phyloP scores from a whole-genome alignment of 2,113 vertebrate species.

The Eleginops maclovinus region DNA sequence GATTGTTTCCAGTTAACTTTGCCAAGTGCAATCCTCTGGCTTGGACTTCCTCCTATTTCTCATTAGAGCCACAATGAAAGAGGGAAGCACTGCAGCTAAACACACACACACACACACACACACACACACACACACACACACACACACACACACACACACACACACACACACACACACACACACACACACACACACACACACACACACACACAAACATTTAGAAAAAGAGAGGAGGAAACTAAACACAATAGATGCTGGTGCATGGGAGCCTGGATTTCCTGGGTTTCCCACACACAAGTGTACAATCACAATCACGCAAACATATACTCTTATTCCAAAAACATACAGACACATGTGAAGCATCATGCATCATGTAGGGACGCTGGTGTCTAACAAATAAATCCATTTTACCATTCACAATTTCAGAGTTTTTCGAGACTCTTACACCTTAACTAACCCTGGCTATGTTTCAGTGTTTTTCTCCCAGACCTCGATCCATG shows the following conservation, averaged over 20 bases:
- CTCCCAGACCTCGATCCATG: slow-evolving; percentile 46
- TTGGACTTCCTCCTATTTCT: slow-evolving; percentile 70
- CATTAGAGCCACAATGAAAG: slow-evolving; percentile 70
- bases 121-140: slow-evolving; percentile 10
- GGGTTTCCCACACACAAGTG: slow-evolving; percentile 83
- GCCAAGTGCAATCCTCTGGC: slow-evolving; percentile 73
- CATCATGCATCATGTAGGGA: slow-evolving; percentile 42
- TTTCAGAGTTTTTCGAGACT: slow-evolving; percentile 22
- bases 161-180: slow-evolving; percentile 46
- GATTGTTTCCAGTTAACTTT: slow-evolving; percentile 69
- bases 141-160: slow-evolving; percentile 21
- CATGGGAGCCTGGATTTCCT: slow-evolving; percentile 83
- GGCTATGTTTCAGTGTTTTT: slow-evolving; percentile 41
- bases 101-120: slow-evolving; percentile 42
- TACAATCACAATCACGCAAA: slow-evolving; percentile 70
- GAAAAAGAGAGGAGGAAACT: slow-evolving; percentile 72
- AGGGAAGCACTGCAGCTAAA: slow-evolving; percentile 67
- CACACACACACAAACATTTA: slow-evolving; percentile 22
- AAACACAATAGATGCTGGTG: slow-evolving; percentile 78
- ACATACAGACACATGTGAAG: slow-evolving; percentile 20
- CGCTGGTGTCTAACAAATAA: slow-evolving; percentile 11
- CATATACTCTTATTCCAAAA: slow-evolving; percentile 53
- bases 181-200: slow-evolving; percentile 43
- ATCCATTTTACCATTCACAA: slow-evolving; percentile 28
- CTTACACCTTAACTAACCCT: slow-evolving; percentile 14